Base-by-base conservation (phyloP, 30 jellyfish, hydroid and myxozoan species). In the Hydractinia echinata region DNA sequence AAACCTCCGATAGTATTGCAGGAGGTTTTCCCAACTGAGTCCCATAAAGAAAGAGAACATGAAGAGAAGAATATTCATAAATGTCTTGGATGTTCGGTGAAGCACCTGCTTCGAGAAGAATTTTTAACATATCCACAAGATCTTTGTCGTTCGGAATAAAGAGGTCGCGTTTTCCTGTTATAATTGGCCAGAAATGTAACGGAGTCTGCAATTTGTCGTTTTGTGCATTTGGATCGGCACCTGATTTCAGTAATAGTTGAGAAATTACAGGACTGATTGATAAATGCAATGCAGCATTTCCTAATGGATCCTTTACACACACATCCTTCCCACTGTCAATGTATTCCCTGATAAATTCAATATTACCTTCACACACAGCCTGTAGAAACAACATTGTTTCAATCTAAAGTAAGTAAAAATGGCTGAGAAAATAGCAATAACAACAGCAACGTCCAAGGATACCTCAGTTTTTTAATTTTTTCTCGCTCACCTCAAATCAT, bases 251-350 rank as follows among this genome's bases (percentile, higher is more conserved):
- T 0, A 88, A 85, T 10, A 77, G 61, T 3, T 79, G 89, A 11
- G 82, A 77, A 6, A 72, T 54, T 9, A 81, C 87, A 13, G 89
- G 61, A 53, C 92, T 77, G 9, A 86, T 87, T 8, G 96, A 89
- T 48, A 88, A 60, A 64, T 88, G 96, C 54, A 88, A 56, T 5
- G 96, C 91, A 5, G 92, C 56, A 72, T 83, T 88, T 54, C 94
- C 96, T 44, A 77, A 79, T 16, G 72, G 56, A 61, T 88, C 96
- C 71, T 53, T 88, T 4, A 77, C 92, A 68, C 68, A 69, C 4
- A 92, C 88, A 56, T 71, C 62, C 4, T 89, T 92, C 3, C 93
- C 92, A 77, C 77, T 77, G 19, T 58, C 19, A 16, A 58, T 58
- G 69, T 58, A 58, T 13, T 13, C 69, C 3, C 19, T 58, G 69